Evolutionary conservation across 2,797 vertebrate species (phyloP), one percentile per base, ranked within the genome.

Genomic region (Urophycis tenuis): DNA sequence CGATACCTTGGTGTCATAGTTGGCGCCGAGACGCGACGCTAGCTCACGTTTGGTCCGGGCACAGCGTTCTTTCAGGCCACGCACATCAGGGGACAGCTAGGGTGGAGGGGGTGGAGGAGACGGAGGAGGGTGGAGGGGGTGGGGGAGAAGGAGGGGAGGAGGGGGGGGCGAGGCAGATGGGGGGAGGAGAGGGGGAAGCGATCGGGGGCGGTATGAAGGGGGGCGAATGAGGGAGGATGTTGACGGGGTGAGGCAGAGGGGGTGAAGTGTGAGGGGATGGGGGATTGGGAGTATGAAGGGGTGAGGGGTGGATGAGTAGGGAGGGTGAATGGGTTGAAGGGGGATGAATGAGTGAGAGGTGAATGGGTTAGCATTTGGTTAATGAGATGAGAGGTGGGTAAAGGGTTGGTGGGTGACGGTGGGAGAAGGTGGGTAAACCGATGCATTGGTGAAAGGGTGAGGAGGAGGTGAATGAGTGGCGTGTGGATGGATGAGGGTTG

Each of bases 1-100:
- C 53, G 83, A 81, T 98, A 98, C 96, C 96, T 98, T 98, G 85
- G 92, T 93, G 88, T 97, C 94, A 91, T 94, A 96, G 92, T 95
- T 97, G 88, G 94, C 95, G 92, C 95, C 94, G 87, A 95, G 95
- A 94, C 91, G 94, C 84, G 93, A 91, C 86, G 95, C 93, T 84
- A 93, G 88, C 86, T 97, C 96, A 80, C 94, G 93, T 91, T 96
- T 97, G 94, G 96, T 97, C 94, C 93, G 93, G 94, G 93, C 91
- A 86, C 94, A 97, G 79, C 93, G 93, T 76, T 99, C 96, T 93
- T 95, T 95, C 92, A 97, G 94, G 87, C 95, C 94, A 83, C 89
- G 92, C 85, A 97, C 94, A 84, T 97, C 96, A 89, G 95, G 95
- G 87, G 95, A 92, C 89, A 95, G 94, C 96, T 97, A n/a, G 19